Conservation (phyloP, 2,888 invertebrate species). For the Amphimallon solstitiale region DNA sequence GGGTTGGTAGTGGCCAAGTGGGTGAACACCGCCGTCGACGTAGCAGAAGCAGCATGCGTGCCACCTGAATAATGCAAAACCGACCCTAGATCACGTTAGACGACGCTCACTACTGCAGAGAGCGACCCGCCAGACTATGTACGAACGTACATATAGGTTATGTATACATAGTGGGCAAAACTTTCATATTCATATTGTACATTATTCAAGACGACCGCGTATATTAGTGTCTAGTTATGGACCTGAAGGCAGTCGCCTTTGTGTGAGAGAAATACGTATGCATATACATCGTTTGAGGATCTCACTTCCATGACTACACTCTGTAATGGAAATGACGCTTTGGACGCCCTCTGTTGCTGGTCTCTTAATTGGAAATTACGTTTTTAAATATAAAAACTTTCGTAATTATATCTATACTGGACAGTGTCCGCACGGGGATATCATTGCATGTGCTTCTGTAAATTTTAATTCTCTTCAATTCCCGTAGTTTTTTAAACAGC, state of each 20-base stretch:
- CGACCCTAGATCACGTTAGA: constrained; percentile 43
- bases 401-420: constrained; percentile 4
- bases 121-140: constrained; percentile 8
- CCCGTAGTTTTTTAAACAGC: too few relatives aligned
- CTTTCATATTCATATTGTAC: constrained; percentile 40
- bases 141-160: too few relatives aligned
- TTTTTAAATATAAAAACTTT: constrained; percentile 30
- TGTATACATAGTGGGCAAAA: constrained; percentile 25
- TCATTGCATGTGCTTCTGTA: not conserved
- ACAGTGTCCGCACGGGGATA: not conserved
- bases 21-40: not conserved
- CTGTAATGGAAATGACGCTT: not conserved
- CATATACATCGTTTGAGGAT: not conserved
- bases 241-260: constrained; percentile 20
- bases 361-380: constrained; percentile 27
- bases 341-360: constrained; percentile 1
- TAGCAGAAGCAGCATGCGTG: constrained; percentile 46
- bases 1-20: constrained; percentile 20
- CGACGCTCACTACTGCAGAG: constrained; percentile 5
- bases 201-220: constrained; percentile 38
- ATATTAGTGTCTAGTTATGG: constrained; percentile 34
- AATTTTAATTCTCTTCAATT: constrained; percentile 1
- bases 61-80: constrained; percentile 47
- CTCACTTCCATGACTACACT: not conserved
- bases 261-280: not conserved